Evolutionary conservation across 2,113 vertebrate genomes (phyloP).

Genomic region (Crotalus helleri): DNA sequence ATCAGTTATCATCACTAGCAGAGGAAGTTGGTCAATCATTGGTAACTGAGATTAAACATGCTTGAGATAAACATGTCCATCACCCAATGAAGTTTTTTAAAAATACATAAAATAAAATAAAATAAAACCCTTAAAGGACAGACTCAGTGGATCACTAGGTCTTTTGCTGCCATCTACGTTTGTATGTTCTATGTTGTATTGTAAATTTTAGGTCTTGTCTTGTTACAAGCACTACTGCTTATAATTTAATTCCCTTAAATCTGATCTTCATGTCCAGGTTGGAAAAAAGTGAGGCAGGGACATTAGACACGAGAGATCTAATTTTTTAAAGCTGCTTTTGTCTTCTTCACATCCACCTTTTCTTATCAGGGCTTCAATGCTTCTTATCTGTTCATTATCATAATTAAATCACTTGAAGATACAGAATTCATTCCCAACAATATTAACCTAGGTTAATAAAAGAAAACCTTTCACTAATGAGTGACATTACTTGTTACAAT

Average conservation of each 20-base stretch:
- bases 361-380: not conserved
- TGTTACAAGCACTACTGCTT: not conserved
- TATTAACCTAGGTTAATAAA: constrained; percentile 41
- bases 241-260: not conserved
- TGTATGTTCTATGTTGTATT: not conserved
- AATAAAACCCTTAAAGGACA: not conserved
- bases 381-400: constrained; percentile 9
- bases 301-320: not conserved
- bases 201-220: not conserved
- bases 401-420: constrained; percentile 3
- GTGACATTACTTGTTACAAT: constrained; percentile 26
- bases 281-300: not conserved
- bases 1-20: too few species aligned
- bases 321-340: not conserved
- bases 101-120: too few species aligned
- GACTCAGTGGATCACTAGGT: not conserved
- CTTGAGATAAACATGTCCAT: too few species aligned
- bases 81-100: too few species aligned
- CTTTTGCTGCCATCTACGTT: not conserved
- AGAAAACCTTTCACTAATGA: constrained; percentile 39
- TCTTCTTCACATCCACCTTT: not conserved
- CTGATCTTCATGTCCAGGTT: not conserved
- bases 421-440: constrained; percentile 11
- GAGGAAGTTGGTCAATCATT: too few species aligned
- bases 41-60: too few species aligned